phyloP scores from a whole-genome alignment of 2,113 vertebrate genomes.

The Paradoxurus hermaphroditus region DNA sequence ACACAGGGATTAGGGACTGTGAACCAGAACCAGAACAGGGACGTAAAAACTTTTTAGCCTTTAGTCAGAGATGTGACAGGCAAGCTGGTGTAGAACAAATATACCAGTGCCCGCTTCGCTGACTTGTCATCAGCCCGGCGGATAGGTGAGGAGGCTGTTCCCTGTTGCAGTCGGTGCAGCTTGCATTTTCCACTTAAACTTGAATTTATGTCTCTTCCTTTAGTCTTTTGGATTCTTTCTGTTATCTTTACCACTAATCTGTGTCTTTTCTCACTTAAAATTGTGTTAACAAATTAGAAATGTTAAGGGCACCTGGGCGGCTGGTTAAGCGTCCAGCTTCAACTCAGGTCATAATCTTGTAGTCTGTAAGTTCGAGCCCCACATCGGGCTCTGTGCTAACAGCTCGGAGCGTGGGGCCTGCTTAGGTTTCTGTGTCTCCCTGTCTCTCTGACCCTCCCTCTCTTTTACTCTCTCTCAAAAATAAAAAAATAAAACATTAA shows the following conservation, averaged over 20 bases:
- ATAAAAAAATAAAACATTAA: too few species aligned
- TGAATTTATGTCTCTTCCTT: neutral
- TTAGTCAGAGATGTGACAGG: neutral
- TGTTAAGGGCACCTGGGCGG: neutral
- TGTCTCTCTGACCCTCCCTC: too few species aligned
- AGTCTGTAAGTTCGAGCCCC: too few species aligned
- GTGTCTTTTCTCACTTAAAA: neutral
- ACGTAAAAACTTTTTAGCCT: neutral
- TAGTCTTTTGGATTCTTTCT: neutral
- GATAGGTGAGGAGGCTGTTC: too few species aligned
- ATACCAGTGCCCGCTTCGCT: accelerated
- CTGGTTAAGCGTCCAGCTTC: too few species aligned
- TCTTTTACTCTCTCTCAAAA: too few species aligned
- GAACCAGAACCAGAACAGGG: neutral
- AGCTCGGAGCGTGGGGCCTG: too few species aligned
- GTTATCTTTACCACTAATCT: neutral
- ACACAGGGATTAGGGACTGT: neutral
- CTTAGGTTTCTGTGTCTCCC: too few species aligned
- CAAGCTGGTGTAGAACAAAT: neutral
- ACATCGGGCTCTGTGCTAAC: too few species aligned
- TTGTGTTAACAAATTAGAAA: neutral
- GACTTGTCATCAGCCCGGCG: accelerated
- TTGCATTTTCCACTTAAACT: neutral
- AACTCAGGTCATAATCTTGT: too few species aligned
- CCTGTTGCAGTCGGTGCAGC: too few species aligned